Percentiles rank a stretch among this genome's conserved stretches.
Conservation (phyloP, 2,888 invertebrate species). For the Volucella bombylans region DNA sequence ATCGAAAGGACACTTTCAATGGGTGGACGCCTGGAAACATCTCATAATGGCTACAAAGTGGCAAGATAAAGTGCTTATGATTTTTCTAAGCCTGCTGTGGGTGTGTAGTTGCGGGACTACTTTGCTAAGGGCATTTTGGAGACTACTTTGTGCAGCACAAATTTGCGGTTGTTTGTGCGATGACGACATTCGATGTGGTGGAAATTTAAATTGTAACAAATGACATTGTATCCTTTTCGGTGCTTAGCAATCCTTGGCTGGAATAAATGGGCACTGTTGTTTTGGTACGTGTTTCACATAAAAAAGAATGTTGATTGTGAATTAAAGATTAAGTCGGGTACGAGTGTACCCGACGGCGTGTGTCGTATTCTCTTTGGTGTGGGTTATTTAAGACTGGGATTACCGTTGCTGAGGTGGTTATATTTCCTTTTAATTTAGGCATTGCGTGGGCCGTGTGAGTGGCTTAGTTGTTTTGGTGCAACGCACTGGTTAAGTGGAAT, state of each 20-base stretch:
- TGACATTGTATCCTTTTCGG: conserved; percentile 46
- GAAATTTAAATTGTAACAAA: conserved; percentile 65
- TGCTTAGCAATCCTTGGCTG: conserved; percentile 31
- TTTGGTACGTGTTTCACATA: conserved; percentile 58
- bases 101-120: not conserved
- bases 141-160: conserved; percentile 26
- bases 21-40: conserved; percentile 22
- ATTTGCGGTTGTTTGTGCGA: conserved; percentile 45
- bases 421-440: not conserved
- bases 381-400: conserved; percentile 22
- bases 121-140: conserved; percentile 3
- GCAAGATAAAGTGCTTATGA: conserved; percentile 60
- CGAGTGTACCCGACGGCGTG: not conserved
- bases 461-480: too few relatives aligned
- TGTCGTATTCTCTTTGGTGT: not conserved
- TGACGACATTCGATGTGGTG: conserved; percentile 56
- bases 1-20: conserved; percentile 51
- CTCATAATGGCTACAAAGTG: conserved; percentile 56
- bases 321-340: conserved; percentile 9
- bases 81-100: conserved; percentile 26
- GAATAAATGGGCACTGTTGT: conserved; percentile 2
- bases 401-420: conserved; percentile 10
- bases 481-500: too few relatives aligned
- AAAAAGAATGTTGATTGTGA: conserved; percentile 42
- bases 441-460: not conserved